These are phyloP conservation scores for Mus spicilegus DNA, from an alignment of 2,113 vertebrate genomes.

Conservation along the genomic window DNA sequence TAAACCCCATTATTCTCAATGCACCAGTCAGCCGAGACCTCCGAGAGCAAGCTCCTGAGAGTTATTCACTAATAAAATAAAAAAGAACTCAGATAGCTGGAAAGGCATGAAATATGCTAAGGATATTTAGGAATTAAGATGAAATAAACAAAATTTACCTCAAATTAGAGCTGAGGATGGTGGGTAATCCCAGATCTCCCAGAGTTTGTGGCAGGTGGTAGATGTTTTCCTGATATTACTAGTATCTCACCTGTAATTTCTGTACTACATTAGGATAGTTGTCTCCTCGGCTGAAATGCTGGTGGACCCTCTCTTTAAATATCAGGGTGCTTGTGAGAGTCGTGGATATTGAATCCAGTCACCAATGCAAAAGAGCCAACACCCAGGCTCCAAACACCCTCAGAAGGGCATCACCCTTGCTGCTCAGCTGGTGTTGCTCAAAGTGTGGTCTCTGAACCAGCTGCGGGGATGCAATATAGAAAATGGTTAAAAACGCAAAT, in stretches of 20 bases:
- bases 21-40: background rate
- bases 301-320: background rate
- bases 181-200: background rate
- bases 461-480: too few relatives aligned
- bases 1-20: background rate
- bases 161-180: background rate
- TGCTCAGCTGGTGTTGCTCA: background rate
- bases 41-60: background rate
- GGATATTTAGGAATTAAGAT: background rate
- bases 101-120: background rate
- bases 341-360: background rate
- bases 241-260: background rate
- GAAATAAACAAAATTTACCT: background rate
- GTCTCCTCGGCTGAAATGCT: too few relatives aligned
- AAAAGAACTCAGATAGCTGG: background rate
- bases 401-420: background rate
- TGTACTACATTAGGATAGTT: background rate
- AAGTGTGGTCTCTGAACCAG: background rate
- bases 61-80: background rate
- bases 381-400: background rate
- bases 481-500: background rate
- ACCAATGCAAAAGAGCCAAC: fast-evolving
- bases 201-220: background rate
- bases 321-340: background rate
- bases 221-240: background rate